Evolutionary conservation across 2,888 invertebrate genomes (phyloP), one percentile per base, ranked within the genome.

Genomic region (Drosophila neotestacea): DNA sequence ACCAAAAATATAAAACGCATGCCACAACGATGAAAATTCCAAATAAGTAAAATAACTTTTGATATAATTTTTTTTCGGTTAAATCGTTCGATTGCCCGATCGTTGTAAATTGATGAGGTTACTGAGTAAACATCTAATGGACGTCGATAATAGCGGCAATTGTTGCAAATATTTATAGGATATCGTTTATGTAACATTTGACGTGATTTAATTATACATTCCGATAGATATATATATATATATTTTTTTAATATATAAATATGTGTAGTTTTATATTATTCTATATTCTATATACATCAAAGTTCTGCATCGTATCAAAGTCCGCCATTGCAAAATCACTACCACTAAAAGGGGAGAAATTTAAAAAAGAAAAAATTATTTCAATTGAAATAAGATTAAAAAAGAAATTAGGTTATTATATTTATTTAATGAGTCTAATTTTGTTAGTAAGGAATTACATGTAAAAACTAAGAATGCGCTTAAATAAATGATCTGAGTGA

Each of bases 321-420:
- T 90, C 90, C 85, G 85, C 11, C 76, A 89, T 86, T 68, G 71
- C 78, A 76, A 88, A 90, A 79, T 90, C 90, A 79, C 68, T 86
- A 79, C 79, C 86, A 81, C 90, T 90, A 76, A 77, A 78, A 72
- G 10, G 64, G 67, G 44, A 10, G 39, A 70, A 42, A 70, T 54
- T 50, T 46, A 63, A 73, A 70, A 74, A 48, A 70, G 47, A 63
- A 58, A 59, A 70, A 65, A 54, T 71, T 70, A 79, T 77, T 77
- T 50, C 67, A 72, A 67, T 63, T 41, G 58, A 73, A 64, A 61
- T 50, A 44, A 46, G 46, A 61, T 59, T 22, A n/a, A 28, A 44
- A 39, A 66, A n/a, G 30, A 30, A 65, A 27, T 47, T 22, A 27
- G 13, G 27, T 30, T 13, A 48, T 56, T 46, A 39, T 41, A 36